These are phyloP conservation scores for Neogobius melanostomus DNA, from an alignment of 2,113 vertebrate genomes.

Conservation along the genomic window DNA sequence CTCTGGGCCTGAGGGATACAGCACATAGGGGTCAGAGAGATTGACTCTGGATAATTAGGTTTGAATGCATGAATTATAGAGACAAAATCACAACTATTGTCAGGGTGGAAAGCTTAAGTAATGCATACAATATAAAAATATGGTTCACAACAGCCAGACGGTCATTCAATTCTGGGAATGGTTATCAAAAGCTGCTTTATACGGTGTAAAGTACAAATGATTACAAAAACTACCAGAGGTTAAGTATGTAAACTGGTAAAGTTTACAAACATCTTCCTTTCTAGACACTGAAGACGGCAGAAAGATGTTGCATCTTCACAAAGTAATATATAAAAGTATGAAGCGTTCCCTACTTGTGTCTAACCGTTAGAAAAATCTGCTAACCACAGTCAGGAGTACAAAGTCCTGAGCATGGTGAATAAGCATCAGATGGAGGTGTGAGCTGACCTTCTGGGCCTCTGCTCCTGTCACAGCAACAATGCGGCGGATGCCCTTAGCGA, in stretches of 20 bases:
- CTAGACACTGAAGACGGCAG: too few species aligned
- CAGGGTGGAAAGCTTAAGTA: not conserved
- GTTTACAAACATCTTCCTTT: too few species aligned
- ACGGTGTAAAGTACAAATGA: too few species aligned
- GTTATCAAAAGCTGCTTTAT: too few species aligned
- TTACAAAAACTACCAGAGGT: too few species aligned
- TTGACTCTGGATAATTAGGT: not conserved
- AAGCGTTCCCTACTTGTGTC: not conserved
- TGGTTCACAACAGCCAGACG: too few species aligned
- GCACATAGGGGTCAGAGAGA: not conserved
- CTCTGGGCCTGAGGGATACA: constrained; percentile 83
- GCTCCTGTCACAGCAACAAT: constrained; percentile 92
- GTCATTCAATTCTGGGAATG: too few species aligned
- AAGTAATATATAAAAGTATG: too few species aligned
- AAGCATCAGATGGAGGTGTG: constrained; percentile 1
- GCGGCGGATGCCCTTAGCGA: constrained; percentile 96
- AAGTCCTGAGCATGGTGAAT: not conserved
- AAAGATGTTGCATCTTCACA: too few species aligned
- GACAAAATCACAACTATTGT: not conserved
- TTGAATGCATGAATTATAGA: not conserved
- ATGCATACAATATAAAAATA: too few species aligned
- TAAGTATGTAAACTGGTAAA: too few species aligned
- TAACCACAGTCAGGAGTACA: not conserved
- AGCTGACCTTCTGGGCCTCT: constrained; percentile 93
- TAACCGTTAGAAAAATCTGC: not conserved